Base-by-base conservation (phyloP, 2,797 vertebrate species). In the Poecilia gillii region DNA sequence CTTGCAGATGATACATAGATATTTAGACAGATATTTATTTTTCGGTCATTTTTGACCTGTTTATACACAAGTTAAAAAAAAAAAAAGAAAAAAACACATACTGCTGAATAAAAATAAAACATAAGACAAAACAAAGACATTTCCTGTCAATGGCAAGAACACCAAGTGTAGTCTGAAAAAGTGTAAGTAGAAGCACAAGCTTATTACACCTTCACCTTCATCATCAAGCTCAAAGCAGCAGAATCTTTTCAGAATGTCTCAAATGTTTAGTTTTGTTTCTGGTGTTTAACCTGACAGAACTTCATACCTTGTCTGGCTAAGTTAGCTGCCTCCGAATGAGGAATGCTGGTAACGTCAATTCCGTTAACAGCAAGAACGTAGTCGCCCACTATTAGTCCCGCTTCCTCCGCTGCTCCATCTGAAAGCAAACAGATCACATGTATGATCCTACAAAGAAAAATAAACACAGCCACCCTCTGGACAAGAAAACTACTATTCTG, bases 351-450 rank as follows among this genome's bases (percentile, higher is more conserved):
- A 81, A 99, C 98, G 86, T 98, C 97, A 0, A 96, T 97, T 80
- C 97, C 97, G 7, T 98, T 98, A 76, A 99, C 97, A 68, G 97
- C 96, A 81, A 97, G 89, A 72, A 98, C 95, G 74, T 94, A 96
- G 74, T 98, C 98, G 83, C 97, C 97, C 0, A 97, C 95, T 76
- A 96, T 95, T 70, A 99, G 93, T 1, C 97, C 96, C 0, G 97
- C 97, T 92, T 99, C 97, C 86, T 99, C 97, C 20, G 97, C 97
- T 0, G 97, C 95, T 12, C 97, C 96, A 84, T 99, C 98, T 99
- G 86, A 72, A 93, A 88, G 3, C 80, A 82, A 25, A 73, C 2
- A 43, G 49, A 62, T 45, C 16, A 4, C 18, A 83, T 12, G 1
- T 3, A 6, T 25, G 3, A 51, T n/a, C 20, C 78, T 28, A 47